These are phyloP conservation scores for Chaenocephalus aceratus DNA, from an alignment of 2,113 vertebrate genomes.

Conservation along the genomic window DNA sequence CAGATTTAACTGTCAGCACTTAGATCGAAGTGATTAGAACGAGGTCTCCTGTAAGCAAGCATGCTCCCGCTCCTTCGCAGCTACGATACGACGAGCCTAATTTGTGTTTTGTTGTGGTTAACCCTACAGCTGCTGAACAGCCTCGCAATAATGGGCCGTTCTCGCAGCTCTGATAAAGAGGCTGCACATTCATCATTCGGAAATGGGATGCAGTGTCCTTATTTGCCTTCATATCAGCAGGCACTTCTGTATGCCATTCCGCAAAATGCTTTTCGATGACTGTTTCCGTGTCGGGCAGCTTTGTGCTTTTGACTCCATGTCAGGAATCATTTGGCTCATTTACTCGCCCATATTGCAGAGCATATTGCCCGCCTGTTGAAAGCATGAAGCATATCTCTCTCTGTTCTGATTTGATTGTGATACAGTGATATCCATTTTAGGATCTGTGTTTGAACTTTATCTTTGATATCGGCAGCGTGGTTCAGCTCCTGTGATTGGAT, in stretches of 20 bases:
- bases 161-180: slow-evolving; percentile 29
- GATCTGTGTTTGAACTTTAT: slow-evolving; percentile 60
- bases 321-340: slow-evolving; percentile 64
- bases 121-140: slow-evolving; percentile 42
- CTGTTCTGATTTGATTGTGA: slow-evolving; percentile 46
- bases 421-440: slow-evolving; percentile 43
- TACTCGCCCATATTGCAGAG: slow-evolving; percentile 49
- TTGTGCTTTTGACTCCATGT: slow-evolving; percentile 58
- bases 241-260: slow-evolving; percentile 49
- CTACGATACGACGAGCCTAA: slow-evolving; percentile 45
- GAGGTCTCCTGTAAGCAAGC: slow-evolving; percentile 62
- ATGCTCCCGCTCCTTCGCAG: slow-evolving; percentile 29
- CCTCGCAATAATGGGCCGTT: slow-evolving; percentile 2
- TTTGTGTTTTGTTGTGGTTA: slow-evolving; percentile 63
- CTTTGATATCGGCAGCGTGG: slow-evolving; percentile 33
- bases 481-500: slow-evolving; percentile 29
- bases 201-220: slow-evolving; percentile 34
- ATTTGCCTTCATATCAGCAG: slow-evolving; percentile 54
- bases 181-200: slow-evolving; percentile 38
- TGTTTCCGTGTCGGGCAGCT: slow-evolving; percentile 24
- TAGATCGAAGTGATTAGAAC: slow-evolving; percentile 73
- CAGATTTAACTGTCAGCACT: slow-evolving; percentile 67
- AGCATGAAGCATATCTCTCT: slow-evolving; percentile 51
- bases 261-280: slow-evolving; percentile 61
- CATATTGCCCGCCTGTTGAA: slow-evolving; percentile 10